Evolutionary conservation across 2,113 vertebrate genomes (phyloP), one percentile per base, ranked within the genome.

Genomic region (Xyrauchen texanus): DNA sequence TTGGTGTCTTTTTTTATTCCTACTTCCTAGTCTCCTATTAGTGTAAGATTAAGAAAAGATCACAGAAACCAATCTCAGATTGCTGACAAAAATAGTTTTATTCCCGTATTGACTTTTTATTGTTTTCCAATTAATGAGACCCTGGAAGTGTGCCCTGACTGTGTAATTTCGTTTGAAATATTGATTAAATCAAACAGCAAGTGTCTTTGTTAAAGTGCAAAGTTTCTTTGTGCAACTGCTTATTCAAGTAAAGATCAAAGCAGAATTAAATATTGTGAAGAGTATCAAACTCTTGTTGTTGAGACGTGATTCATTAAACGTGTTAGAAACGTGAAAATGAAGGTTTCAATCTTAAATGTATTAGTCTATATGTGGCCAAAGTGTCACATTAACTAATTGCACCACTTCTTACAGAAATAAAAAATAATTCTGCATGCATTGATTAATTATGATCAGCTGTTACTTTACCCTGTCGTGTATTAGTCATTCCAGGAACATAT

Each of bases 161-260:
- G 44, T 63, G 74, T 63, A 44, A 8, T 16, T 6, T 15, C 6
- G n/a, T n/a, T n/a, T n/a, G n/a, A n/a, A n/a, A n/a, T n/a, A n/a
- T 58, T 58, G 16, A 79, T 72, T 66, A 79, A 83, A 81, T 16
- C 8, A 8, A 60, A 49, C 12, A 52, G 51, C 9, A 62, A 80
- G 63, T 9, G 63, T 16, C 42, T 52, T 77, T 72, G 63, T 42
- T 72, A 71, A 34, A 68, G 71, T 13, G 71, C 7, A 10, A n/a
- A 0, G 57, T 8, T 15, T 67, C 45, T 8, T 51, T 64, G 60
- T 55, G 55, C 9, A 49, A 65, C 69, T 73, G 58, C 68, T 55
- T 46, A 42, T 68, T 21, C 2, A 69, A 73, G 49, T 82, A 64
- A 65, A 69, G 65, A 85, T 86, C 76, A 81, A 81, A 81, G 68